Percentiles rank a stretch among this genome's conserved stretches.
Evolutionary conservation across 1,140 invertebrate species (phyloP).

Genomic region (Hylaeus anthracinus): DNA sequence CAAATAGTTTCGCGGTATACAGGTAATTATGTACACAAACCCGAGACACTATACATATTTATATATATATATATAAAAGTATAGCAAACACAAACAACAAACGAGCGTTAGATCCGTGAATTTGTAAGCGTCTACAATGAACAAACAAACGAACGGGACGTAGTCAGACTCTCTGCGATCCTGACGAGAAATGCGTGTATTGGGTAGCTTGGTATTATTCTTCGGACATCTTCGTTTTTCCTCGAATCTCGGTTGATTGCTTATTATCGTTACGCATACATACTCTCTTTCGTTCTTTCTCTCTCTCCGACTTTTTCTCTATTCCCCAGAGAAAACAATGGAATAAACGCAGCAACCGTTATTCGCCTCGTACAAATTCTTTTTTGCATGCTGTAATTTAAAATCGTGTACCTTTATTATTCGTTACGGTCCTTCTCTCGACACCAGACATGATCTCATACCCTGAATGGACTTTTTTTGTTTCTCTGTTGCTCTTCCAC

Average conservation of each 20-base stretch:
- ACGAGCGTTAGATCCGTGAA: constrained; percentile 56
- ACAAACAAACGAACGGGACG: constrained; percentile 3
- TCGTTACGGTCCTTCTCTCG: constrained; percentile 26
- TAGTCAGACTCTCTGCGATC: neutral
- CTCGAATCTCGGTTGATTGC: neutral
- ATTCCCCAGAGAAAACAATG: neutral
- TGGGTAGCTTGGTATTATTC: neutral
- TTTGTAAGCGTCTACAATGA: constrained; percentile 24
- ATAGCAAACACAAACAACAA: constrained; percentile 53
- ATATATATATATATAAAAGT: neutral
- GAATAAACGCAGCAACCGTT: constrained; percentile 31
- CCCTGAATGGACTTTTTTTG: constrained; percentile 15
- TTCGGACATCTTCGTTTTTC: neutral
- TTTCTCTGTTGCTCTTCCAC: neutral
- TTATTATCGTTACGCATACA: neutral
- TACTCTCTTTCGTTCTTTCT: no score
- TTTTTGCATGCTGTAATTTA: constrained; percentile 34
- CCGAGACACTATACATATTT: constrained; percentile 11
- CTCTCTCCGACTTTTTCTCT: neutral
- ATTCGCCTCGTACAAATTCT: constrained; percentile 16
- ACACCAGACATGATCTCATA: constrained; percentile 25
- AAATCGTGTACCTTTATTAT: constrained; percentile 36
- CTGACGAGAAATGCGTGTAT: constrained; percentile 22
- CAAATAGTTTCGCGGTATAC: constrained; percentile 47
- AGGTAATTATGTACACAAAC: constrained; percentile 58